Evolutionary conservation across 2,113 vertebrate genomes (phyloP).

Genomic region (Bos indicus): DNA sequence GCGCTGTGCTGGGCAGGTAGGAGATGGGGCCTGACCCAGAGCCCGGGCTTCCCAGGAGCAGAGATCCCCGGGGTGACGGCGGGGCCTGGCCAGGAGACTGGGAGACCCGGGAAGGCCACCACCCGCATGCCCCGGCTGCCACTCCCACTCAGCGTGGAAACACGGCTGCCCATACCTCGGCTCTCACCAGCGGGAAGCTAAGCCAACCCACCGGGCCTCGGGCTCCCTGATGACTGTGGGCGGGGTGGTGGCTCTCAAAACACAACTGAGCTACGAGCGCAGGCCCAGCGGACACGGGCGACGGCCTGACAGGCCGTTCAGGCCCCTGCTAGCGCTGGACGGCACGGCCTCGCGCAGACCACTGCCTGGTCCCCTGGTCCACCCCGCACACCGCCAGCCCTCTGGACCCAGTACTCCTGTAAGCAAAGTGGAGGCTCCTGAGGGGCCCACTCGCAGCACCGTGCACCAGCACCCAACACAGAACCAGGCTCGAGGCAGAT

Average conservation of each 20-base stretch:
- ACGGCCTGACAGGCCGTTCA: neutral
- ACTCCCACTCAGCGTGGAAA: too few relatives aligned
- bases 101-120: neutral
- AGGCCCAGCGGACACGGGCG: neutral
- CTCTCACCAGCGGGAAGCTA: neutral
- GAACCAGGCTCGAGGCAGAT: neutral
- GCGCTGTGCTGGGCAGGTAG: neutral
- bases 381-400: neutral
- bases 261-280: rapidly evolving
- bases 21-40: neutral
- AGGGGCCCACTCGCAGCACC: neutral
- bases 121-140: neutral
- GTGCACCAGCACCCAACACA: neutral
- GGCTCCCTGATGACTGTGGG: neutral
- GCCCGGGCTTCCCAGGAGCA: neutral
- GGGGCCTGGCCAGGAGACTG: neutral
- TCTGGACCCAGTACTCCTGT: neutral
- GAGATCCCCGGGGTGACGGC: rapidly evolving
- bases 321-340: neutral
- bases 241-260: neutral
- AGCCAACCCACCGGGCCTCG: rapidly evolving
- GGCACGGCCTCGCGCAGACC: neutral
- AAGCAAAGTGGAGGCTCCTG: too few relatives aligned
- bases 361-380: neutral
- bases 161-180: rapidly evolving